Evolutionary conservation across 2,113 vertebrate species (phyloP), one percentile per base, ranked within the genome.

Genomic region (Beaufortia kweichowensis): DNA sequence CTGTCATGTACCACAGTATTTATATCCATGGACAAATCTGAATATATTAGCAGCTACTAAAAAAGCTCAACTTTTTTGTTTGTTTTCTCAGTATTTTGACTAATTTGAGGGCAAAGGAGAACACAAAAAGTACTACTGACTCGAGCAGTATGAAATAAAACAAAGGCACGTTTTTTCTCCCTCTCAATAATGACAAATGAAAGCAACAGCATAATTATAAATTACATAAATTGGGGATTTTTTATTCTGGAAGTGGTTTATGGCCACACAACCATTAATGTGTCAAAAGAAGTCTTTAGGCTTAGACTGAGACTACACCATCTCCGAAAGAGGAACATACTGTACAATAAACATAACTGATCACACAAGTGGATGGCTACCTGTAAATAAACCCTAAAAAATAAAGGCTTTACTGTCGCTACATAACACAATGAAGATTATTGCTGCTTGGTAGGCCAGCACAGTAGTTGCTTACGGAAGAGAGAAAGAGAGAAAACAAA

Each of bases 371-470:
- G 60, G 15, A 31, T 48, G 8, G 63, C 31, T 29, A 31, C 48
- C 23, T 14, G 19, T 43, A 21, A 82, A 24, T 19, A 70, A 84
- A 46, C 33, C 33, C 33, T 10, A 48, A 19, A 17, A 48, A 48
- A 21, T 2, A 83, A 76, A 81, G 80, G 77, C 80, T 73, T 67
- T 77, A 82, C 80, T 85, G 83, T 81, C 35, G 78, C 81, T 80
- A 11, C 77, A 81, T 56, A 69, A 72, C 81, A 80, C 80, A 80
- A 84, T 79, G 78, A 78, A 81, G 61, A 82, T 92, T 92, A 92
- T 92, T 92, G 91, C 90, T 90, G 87, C 87, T 79, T 31, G 23
- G 60, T 86, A 78, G 83, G 56, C 71, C 76, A 84, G 84, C 85
- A 89, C 85, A 86, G 88, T 89, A 24, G 46, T 64, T 70, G 33